Conservation (phyloP, 2,113 vertebrate species). For the Amphiprion percula region DNA sequence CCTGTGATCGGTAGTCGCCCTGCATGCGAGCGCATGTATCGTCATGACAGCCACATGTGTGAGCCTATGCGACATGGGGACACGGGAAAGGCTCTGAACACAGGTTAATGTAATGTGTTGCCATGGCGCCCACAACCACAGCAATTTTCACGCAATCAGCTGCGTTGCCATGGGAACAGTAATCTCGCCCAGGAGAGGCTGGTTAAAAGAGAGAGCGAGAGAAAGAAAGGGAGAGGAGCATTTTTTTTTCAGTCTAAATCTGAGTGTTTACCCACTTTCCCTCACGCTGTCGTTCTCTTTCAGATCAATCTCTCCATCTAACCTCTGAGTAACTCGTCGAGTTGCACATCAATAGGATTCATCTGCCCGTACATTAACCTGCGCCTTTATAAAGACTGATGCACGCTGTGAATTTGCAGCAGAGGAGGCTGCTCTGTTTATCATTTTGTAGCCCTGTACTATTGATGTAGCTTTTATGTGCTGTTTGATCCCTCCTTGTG, state of each 20-base stretch:
- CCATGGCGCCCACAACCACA: conserved; percentile 84
- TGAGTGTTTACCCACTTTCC: conserved; percentile 73
- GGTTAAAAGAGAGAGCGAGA: conserved; percentile 57
- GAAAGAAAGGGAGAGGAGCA: conserved; percentile 32
- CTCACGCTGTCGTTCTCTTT: conserved; percentile 63
- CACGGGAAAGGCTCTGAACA: conserved; percentile 21
- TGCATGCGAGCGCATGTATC: not conserved
- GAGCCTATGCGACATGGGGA: conserved; percentile 1
- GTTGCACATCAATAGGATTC: conserved; percentile 65
- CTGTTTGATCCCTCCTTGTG: conserved; percentile 66
- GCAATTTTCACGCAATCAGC: conserved; percentile 84
- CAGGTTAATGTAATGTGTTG: conserved; percentile 75
- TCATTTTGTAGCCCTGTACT: conserved; percentile 58
- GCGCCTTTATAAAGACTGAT: conserved; percentile 41
- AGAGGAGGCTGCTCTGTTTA: conserved; percentile 50
- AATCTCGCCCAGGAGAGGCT: conserved; percentile 76
- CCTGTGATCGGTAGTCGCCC: not conserved
- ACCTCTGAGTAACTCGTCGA: conserved; percentile 37
- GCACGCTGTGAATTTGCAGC: conserved; percentile 61
- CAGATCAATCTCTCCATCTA: conserved; percentile 67
- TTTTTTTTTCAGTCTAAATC: conserved; percentile 63
- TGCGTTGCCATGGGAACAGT: conserved; percentile 86
- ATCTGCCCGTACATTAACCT: conserved; percentile 61
- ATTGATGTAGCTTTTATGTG: conserved; percentile 73
- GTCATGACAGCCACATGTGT: not conserved